Evolutionary conservation across 2,113 vertebrate species (phyloP).

Genomic region (Cacatua alba): DNA sequence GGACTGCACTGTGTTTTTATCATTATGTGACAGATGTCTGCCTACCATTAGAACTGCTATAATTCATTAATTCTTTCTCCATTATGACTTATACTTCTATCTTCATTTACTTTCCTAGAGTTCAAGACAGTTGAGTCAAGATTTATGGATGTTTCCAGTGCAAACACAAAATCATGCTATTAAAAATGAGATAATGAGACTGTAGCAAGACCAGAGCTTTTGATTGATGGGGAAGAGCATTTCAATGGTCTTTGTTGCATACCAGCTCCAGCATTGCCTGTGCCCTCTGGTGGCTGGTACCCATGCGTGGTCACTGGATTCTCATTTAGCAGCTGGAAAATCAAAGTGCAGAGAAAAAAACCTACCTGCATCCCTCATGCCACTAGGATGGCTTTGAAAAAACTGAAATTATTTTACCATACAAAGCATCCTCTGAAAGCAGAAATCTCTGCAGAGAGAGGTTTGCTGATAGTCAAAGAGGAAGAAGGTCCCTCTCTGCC

Average conservation of each 20-base stretch:
- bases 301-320: neutral
- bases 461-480: neutral
- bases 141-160: neutral
- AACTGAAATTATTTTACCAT: neutral
- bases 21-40: neutral
- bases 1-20: neutral
- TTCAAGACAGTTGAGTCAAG: neutral
- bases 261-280: neutral
- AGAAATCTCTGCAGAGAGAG: neutral
- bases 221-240: neutral
- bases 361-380: neutral
- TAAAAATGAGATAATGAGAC: neutral
- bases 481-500: neutral
- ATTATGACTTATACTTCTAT: neutral
- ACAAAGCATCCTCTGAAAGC: neutral
- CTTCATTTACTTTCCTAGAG: neutral
- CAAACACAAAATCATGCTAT: neutral
- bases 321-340: neutral
- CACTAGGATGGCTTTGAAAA: neutral
- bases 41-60: neutral
- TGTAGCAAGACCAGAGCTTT: neutral
- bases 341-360: neutral
- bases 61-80: neutral
- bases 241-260: neutral
- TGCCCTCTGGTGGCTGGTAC: slow-evolving; percentile 4